Evolutionary conservation across 2,888 invertebrate genomes (phyloP).

Genomic region (Pseudanteris insignis): DNA sequence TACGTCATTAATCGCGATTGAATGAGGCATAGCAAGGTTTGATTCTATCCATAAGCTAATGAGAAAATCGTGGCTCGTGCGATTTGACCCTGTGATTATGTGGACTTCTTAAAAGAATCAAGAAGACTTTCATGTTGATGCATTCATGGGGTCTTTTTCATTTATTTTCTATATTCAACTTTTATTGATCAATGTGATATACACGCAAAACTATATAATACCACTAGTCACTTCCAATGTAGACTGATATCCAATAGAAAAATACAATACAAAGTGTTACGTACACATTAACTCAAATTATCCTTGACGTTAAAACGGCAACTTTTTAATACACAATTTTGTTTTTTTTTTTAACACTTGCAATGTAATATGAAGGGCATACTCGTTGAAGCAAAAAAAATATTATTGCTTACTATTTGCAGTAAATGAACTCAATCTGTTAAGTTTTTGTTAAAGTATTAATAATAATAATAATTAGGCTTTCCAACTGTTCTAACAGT

Average conservation of each 20-base stretch:
- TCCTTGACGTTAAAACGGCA: too few species aligned
- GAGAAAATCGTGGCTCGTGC: slow-evolving; percentile 40
- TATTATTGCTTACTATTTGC: too few species aligned
- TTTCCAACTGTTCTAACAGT: too few species aligned
- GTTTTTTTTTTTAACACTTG: too few species aligned
- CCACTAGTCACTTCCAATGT: slow-evolving; percentile 6
- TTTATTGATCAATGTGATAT: slow-evolving; percentile 40
- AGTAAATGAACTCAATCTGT: too few species aligned
- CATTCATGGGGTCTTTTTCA: slow-evolving; percentile 42
- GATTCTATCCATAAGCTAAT: slow-evolving; percentile 45
- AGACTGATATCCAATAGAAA: slow-evolving; percentile 2
- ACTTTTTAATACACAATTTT: too few species aligned
- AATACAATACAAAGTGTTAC: too few species aligned
- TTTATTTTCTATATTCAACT: slow-evolving; percentile 31
- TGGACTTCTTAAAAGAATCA: slow-evolving; percentile 41
- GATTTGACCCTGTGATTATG: slow-evolving; percentile 43
- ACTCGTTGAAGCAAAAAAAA: too few species aligned
- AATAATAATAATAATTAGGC: too few species aligned
- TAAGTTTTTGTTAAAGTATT: too few species aligned
- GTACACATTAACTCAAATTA: too few species aligned
- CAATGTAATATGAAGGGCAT: too few species aligned
- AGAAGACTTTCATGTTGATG: slow-evolving; percentile 44
- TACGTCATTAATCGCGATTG: slow-evolving; percentile 35
- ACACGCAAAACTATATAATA: slow-evolving; percentile 24
- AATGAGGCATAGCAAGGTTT: slow-evolving; percentile 32